A percentile compares a stretch with the other conserved stretches of the same genome.
phyloP scores from a whole-genome alignment of 2,888 invertebrate genomes.

The Hetaerina titia region DNA sequence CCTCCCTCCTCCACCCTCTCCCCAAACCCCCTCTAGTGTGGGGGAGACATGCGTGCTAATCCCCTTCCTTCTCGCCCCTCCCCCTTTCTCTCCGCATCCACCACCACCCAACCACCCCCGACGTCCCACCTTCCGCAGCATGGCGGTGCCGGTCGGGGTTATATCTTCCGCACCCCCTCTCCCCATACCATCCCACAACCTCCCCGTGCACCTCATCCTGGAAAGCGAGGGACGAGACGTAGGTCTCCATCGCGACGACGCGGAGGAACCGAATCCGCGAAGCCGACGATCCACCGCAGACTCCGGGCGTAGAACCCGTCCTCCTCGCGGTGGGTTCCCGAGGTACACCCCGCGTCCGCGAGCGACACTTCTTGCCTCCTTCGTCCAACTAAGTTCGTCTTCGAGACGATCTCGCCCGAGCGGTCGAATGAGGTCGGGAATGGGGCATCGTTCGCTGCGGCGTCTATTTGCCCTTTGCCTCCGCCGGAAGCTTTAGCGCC shows the following conservation, averaged over 20 bases:
- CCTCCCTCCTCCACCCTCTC: not conserved
- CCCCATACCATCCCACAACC: not conserved
- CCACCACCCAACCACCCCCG: not conserved
- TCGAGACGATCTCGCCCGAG: not conserved
- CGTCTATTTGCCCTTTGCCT: no score
- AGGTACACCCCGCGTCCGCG: not conserved
- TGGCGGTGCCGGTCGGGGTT: not conserved
- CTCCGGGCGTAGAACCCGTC: no score
- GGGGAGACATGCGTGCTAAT: not conserved
- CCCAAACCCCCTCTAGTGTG: not conserved
- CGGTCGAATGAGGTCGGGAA: not conserved
- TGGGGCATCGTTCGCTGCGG: not conserved
- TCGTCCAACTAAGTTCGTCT: no score
- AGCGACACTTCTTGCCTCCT: not conserved
- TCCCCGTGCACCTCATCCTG: not conserved
- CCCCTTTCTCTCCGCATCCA: not conserved
- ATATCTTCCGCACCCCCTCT: not conserved
- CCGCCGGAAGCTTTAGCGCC: no score
- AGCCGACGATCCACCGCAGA: no score
- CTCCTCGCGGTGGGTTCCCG: not conserved
- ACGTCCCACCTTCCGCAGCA: not conserved
- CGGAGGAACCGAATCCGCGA: not conserved
- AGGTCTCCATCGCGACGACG: not conserved
- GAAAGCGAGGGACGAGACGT: no score
- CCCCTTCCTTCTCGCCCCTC: not conserved